Evolutionary conservation across 1,140 invertebrate species (phyloP).

Genomic region (Alviniconcha marisindica): DNA sequence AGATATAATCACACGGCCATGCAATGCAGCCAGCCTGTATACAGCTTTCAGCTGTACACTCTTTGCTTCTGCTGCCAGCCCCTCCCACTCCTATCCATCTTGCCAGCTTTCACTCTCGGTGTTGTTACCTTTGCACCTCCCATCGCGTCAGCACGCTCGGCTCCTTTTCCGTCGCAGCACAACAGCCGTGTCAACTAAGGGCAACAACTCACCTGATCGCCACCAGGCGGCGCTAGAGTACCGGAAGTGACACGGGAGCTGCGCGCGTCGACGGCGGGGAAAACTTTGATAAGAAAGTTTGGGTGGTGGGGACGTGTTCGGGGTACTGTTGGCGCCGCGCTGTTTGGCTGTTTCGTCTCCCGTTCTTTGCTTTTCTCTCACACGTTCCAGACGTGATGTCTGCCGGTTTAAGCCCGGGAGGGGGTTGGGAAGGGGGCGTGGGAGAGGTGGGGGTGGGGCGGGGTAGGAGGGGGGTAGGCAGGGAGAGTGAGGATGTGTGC

Average conservation of each 20-base stretch:
- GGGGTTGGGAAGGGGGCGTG: too few species aligned
- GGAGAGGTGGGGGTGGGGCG: too few species aligned
- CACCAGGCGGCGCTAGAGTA: not conserved
- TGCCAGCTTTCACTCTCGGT: not conserved
- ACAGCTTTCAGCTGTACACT: too few species aligned
- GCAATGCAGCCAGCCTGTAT: too few species aligned
- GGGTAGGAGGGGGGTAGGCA: too few species aligned
- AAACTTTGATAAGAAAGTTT: slow-evolving; percentile 23
- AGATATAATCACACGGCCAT: too few species aligned
- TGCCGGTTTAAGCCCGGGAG: too few species aligned
- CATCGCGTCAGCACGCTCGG: not conserved
- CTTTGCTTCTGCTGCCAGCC: too few species aligned
- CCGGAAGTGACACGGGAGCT: slow-evolving; percentile 1
- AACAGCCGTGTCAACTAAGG: not conserved
- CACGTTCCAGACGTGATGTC: not conserved
- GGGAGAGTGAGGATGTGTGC: too few species aligned
- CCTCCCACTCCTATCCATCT: not conserved
- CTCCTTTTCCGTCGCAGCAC: not conserved
- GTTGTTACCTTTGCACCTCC: not conserved
- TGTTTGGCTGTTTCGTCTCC: not conserved
- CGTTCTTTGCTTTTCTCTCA: not conserved
- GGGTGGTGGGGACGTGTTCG: not conserved
- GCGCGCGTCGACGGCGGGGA: not conserved
- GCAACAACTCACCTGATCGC: slow-evolving; percentile 17
- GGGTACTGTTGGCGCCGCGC: not conserved